A percentile compares a stretch with the other conserved stretches of the same genome.
Evolutionary conservation across 2,888 invertebrate genomes (phyloP).

Genomic region (Luperina testacea): DNA sequence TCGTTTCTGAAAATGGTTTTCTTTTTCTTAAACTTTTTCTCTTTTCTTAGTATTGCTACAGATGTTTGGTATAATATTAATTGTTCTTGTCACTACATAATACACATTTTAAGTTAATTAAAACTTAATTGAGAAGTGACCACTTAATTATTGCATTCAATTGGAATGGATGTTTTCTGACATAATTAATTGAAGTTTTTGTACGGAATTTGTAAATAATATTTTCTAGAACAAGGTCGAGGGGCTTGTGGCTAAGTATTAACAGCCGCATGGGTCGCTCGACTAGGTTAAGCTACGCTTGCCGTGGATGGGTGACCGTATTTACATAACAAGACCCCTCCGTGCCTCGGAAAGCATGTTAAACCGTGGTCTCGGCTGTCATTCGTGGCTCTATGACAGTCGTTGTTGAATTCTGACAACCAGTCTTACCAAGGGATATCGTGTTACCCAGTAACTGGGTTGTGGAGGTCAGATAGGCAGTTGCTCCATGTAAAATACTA

Average conservation of each 20-base stretch:
- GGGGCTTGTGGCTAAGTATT: no score
- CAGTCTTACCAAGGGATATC: not conserved
- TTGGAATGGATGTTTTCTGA: constrained; percentile 22
- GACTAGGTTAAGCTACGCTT: not conserved
- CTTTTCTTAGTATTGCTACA: constrained; percentile 3
- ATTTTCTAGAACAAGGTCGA: constrained; percentile 5
- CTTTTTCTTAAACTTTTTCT: not conserved
- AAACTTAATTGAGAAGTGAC: constrained; percentile 24
- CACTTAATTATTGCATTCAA: constrained; percentile 31
- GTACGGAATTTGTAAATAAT: not conserved
- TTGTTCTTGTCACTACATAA: constrained; percentile 3
- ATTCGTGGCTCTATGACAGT: not conserved
- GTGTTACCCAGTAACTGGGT: not conserved
- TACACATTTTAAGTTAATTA: constrained; percentile 28
- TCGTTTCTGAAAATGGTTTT: constrained; percentile 18
- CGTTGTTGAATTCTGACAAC: not conserved
- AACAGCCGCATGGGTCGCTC: no score
- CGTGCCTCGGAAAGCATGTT: not conserved
- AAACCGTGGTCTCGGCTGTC: not conserved
- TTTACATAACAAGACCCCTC: not conserved
- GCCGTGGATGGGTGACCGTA: not conserved
- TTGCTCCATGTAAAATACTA: not conserved
- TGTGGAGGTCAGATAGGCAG: not conserved
- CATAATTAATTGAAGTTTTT: constrained; percentile 8
- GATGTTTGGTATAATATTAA: constrained; percentile 18